Evolutionary conservation across 2,113 vertebrate species (phyloP).

Genomic region (Lota lota): DNA sequence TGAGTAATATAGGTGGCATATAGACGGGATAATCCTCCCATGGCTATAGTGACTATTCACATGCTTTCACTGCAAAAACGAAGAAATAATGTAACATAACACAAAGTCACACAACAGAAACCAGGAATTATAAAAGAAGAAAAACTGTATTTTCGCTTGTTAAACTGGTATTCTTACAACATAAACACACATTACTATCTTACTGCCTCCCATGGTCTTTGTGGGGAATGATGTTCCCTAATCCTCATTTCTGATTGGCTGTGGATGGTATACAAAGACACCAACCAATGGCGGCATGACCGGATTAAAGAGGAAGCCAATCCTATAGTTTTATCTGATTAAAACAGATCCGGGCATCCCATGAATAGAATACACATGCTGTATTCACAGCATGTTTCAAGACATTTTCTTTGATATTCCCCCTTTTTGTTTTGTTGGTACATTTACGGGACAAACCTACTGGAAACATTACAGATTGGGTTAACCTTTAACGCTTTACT

Average conservation of each 20-base stretch:
- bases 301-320: slow-evolving; percentile 67
- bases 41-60: neutral
- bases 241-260: slow-evolving; percentile 57
- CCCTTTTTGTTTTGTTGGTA: slow-evolving; percentile 26
- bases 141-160: no score
- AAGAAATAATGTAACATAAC: no score
- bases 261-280: slow-evolving; percentile 24
- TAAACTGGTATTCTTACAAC: neutral
- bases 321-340: slow-evolving; percentile 60
- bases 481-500: slow-evolving; percentile 20
- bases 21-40: no score
- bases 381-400: neutral
- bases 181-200: neutral
- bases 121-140: no score
- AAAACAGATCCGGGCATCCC: slow-evolving; percentile 40
- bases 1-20: no score
- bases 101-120: no score
- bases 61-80: no score
- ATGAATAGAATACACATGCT: slow-evolving; percentile 37
- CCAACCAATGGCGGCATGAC: slow-evolving; percentile 46
- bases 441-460: slow-evolving; percentile 11
- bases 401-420: neutral
- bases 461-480: neutral
- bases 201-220: neutral
- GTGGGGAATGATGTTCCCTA: slow-evolving; percentile 33